These are phyloP conservation scores for Capromys pilorides DNA, from an alignment of 2,797 vertebrate genomes.

Conservation along the genomic window DNA sequence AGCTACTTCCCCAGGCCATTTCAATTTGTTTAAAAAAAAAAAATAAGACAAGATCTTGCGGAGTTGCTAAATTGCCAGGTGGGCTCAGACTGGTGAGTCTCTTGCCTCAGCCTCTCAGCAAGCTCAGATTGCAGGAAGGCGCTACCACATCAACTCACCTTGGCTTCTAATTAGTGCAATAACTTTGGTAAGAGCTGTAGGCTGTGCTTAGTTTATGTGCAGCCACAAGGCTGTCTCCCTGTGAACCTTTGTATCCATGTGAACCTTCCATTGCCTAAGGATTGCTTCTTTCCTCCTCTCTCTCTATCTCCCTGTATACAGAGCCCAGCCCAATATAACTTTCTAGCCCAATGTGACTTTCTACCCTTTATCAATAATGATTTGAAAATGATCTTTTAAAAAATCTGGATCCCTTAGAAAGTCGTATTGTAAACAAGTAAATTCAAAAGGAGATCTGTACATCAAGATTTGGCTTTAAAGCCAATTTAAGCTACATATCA, in stretches of 20 bases:
- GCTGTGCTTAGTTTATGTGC: neutral
- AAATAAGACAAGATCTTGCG: neutral
- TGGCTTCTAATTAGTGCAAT: neutral
- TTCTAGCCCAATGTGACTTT: neutral
- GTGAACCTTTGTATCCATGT: neutral
- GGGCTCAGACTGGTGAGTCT: neutral
- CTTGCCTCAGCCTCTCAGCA: neutral
- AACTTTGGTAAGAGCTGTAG: neutral
- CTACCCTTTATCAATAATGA: neutral
- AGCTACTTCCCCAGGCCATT: neutral
- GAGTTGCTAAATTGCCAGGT: neutral
- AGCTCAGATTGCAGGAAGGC: neutral
- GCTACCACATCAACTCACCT: neutral
- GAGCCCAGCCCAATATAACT: neutral
- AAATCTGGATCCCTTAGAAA: neutral
- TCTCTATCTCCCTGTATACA: neutral
- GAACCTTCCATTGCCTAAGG: neutral
- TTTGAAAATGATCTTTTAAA: neutral
- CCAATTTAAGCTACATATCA: neutral
- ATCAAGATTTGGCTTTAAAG: slow-evolving; percentile 1
- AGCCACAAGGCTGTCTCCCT: neutral
- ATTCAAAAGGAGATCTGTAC: slow-evolving; percentile 15
- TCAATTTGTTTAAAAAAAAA: neutral
- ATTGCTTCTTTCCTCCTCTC: neutral
- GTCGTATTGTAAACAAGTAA: neutral